Conservation (phyloP, 2,113 vertebrate species). For the Gulo gulo region DNA sequence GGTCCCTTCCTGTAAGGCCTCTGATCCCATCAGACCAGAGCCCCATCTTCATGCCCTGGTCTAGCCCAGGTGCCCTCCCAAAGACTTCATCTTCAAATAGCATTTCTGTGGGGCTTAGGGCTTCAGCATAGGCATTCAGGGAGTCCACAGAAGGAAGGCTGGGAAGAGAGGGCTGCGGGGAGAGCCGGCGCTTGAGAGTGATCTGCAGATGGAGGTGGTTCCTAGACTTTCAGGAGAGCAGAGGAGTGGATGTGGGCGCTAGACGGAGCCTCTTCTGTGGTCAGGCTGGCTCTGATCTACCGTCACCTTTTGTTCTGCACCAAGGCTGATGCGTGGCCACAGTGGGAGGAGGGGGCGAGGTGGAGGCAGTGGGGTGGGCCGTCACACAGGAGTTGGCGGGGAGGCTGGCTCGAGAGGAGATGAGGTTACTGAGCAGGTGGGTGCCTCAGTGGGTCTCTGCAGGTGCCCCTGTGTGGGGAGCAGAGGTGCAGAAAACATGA, state of each 20-base stretch:
- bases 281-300: not conserved
- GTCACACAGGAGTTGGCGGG: rapidly evolving
- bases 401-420: not conserved
- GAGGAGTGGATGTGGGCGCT: not conserved
- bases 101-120: not conserved
- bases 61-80: not conserved
- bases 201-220: too few species aligned
- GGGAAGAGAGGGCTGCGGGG: too few species aligned
- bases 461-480: not conserved
- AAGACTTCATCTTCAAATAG: not conserved
- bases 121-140: not conserved
- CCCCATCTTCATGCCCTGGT: too few species aligned
- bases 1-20: not conserved
- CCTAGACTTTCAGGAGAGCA: not conserved
- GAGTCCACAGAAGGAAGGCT: not conserved
- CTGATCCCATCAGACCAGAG: not conserved
- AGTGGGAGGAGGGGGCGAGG: not conserved
- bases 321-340: not conserved
- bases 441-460: not conserved
- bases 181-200: not conserved
- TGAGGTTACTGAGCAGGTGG: rapidly evolving
- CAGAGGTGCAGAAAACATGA: not conserved
- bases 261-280: not conserved
- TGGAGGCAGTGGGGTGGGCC: rapidly evolving
- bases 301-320: not conserved